A percentile compares a stretch with the other conserved stretches of the same genome.
These are phyloP conservation scores for Chelonia mydas DNA, from an alignment of 2,797 vertebrate species.

Conservation along the genomic window DNA sequence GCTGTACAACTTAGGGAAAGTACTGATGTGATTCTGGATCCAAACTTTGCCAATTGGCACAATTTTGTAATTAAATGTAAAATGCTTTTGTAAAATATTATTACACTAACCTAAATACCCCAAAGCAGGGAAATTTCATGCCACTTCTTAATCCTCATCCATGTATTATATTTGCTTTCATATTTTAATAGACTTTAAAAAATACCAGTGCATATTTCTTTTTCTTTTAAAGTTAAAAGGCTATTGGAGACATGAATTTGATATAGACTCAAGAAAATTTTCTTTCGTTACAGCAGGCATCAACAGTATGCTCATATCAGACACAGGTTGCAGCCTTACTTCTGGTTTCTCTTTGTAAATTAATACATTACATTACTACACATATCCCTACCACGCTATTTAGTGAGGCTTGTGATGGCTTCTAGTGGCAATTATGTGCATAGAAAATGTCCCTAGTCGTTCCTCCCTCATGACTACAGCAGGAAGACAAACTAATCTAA, in stretches of 20 bases:
- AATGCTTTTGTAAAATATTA: neutral
- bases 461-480: neutral
- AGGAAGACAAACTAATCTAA: neutral
- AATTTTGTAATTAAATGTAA: neutral
- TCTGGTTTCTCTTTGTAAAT: neutral
- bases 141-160: neutral
- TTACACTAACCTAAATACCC: neutral
- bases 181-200: neutral
- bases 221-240: neutral
- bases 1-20: neutral
- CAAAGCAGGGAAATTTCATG: neutral
- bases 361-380: neutral
- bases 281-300: neutral
- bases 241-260: accelerated
- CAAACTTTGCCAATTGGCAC: neutral
- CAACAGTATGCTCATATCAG: neutral
- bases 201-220: neutral
- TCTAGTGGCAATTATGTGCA: constrained; percentile 22
- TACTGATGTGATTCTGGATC: neutral
- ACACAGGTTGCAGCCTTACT: neutral
- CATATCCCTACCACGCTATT: accelerated
- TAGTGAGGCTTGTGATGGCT: neutral
- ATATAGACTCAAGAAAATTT: neutral
- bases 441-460: neutral
- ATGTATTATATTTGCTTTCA: neutral